Conservation (phyloP, 2,888 invertebrate species). For the Crepidodera aurea region DNA sequence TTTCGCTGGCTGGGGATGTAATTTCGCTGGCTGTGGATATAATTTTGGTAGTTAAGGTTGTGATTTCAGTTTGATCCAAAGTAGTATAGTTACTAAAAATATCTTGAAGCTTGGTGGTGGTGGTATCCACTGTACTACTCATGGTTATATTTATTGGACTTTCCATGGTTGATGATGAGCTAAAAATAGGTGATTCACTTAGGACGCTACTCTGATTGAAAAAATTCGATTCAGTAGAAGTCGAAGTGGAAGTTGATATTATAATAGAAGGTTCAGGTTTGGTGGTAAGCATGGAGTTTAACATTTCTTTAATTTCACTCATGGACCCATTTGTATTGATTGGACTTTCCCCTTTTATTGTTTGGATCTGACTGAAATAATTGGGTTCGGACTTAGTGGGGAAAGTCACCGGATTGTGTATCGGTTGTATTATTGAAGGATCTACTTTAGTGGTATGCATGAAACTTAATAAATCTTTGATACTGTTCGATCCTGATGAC, state of each 20-base stretch:
- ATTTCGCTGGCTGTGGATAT: no score
- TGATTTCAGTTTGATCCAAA: neutral
- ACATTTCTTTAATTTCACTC: neutral
- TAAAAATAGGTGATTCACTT: neutral
- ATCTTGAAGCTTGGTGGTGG: neutral
- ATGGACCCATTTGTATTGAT: no score
- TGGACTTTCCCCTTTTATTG: no score
- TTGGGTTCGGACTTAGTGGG: no score
- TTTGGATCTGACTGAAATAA: no score
- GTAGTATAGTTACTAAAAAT: no score
- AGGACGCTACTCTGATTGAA: no score
- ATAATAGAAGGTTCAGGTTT: neutral
- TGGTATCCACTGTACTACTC: neutral
- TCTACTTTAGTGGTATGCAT: neutral
- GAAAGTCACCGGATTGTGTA: neutral
- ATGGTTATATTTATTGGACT: neutral
- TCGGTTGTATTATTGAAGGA: neutral
- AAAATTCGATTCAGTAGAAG: no score
- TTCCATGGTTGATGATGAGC: neutral
- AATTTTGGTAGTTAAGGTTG: no score
- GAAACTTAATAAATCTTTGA: neutral
- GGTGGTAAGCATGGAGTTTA: neutral
- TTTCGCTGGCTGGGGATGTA: no score
- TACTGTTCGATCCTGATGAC: neutral
- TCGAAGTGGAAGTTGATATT: no score